Evolutionary conservation across 2,888 invertebrate genomes (phyloP), one percentile per base, ranked within the genome.

Genomic region (Ophion costatus): DNA sequence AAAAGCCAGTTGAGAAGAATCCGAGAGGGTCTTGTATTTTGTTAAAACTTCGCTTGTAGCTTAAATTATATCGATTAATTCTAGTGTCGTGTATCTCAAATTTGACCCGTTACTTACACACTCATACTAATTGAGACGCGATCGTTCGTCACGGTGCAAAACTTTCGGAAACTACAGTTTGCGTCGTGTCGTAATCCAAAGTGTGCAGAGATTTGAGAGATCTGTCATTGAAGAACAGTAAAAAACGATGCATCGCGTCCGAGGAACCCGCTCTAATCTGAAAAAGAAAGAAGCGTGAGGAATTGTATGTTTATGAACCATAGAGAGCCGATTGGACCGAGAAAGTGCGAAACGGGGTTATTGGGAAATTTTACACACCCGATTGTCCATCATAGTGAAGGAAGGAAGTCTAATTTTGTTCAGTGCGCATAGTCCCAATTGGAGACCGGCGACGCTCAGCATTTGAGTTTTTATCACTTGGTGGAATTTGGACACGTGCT

Each of bases 201-300:
- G 87, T 71, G 76, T 93, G 90, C 66, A 92, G 87, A 33, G 87
- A 87, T 66, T 89, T 88, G 38, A 91, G 59, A 33, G 92, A 90
- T 87, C 90, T 92, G 81, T 93, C 90, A 80, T 92, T 91, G 33
- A 93, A 90, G 80, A 91, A 93, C 51, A 89, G 88, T 45, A 94
- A 82, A 66, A 92, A 84, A 59, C 88, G 89, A 81, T 90, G 88
- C 89, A 92, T 89, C 4, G 89, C 86, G 7, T 91, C 89, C 14
- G 82, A 11, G 33, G 89, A 88, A 20, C 71, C 84, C 6, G 90
- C 89, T 88, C 92, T 93, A 83, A 94, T 90, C 92, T 93, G 87
- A 57, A 71, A 83, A 51, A 56, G 64, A 38, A 57, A 59, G 2
- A 61, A 17, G 66, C 51, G 14, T 4, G 17, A 51, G 17, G 0